A percentile compares a stretch with the other conserved stretches of the same genome.
Evolutionary conservation across 2,113 vertebrate genomes (phyloP).

Genomic region (Odocoileus virginianus): DNA sequence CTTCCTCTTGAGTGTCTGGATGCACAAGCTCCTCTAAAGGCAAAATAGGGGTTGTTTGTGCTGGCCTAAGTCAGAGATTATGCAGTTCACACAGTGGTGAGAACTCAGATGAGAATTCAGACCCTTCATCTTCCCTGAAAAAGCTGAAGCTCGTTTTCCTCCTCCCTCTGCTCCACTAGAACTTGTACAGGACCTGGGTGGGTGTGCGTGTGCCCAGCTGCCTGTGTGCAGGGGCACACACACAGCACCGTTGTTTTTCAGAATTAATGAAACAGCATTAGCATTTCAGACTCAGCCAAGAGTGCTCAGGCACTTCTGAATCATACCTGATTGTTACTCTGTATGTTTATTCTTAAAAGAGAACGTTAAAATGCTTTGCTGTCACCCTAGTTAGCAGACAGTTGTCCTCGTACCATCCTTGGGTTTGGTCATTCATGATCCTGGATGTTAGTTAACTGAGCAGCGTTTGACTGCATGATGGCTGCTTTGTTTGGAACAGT

Average conservation of each 20-base stretch:
- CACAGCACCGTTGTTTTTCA: neutral
- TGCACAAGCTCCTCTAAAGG: neutral
- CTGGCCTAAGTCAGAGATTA: fast-evolving
- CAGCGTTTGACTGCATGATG: fast-evolving
- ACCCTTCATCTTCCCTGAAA: neutral
- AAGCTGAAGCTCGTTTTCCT: neutral
- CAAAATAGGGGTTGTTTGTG: neutral
- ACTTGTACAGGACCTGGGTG: neutral
- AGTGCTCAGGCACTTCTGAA: neutral
- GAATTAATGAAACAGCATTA: fast-evolving
- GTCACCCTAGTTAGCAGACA: too few relatives aligned
- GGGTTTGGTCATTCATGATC: fast-evolving
- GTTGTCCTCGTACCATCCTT: fast-evolving
- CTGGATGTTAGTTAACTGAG: too few relatives aligned
- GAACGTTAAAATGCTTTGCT: fast-evolving
- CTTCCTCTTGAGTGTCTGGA: neutral
- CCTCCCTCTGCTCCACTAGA: fast-evolving
- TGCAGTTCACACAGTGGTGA: neutral
- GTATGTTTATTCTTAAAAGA: fast-evolving
- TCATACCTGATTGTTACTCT: fast-evolving
- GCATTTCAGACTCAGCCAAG: neutral
- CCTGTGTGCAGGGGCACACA: neutral
- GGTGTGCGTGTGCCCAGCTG: neutral
- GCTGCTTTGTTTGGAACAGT: fast-evolving
- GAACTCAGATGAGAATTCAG: neutral